Evolutionary conservation across 2,797 vertebrate genomes (phyloP).

Genomic region (Enoplosus armatus): DNA sequence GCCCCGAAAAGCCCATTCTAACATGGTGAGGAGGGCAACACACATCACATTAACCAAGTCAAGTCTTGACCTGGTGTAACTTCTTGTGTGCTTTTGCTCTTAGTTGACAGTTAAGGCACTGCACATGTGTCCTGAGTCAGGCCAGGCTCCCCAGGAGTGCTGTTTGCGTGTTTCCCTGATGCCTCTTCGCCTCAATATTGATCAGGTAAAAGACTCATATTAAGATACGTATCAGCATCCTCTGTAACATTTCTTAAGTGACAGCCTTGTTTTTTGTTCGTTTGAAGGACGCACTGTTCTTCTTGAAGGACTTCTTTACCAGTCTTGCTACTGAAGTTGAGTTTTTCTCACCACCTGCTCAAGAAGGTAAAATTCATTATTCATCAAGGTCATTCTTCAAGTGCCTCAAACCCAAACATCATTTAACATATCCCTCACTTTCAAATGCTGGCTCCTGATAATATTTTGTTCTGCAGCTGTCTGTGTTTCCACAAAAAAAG

Average conservation of each 20-base stretch:
- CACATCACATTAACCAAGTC: background rate
- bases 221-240: background rate
- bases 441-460: background rate
- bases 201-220: constrained; percentile 87
- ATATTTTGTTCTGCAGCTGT: constrained; percentile 59
- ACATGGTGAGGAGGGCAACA: constrained; percentile 88
- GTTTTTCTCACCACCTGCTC: constrained; percentile 92
- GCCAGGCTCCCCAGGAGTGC: constrained; percentile 94
- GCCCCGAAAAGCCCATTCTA: constrained; percentile 98
- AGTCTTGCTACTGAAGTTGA: constrained; percentile 96
- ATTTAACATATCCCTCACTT: background rate
- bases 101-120: constrained; percentile 94
- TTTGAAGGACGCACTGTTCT: constrained; percentile 96
- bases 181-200: constrained; percentile 98
- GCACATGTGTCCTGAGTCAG: constrained; percentile 95
- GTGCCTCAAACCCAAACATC: background rate
- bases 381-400: too few species aligned
- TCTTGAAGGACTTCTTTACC: constrained; percentile 97
- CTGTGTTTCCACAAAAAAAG: constrained; percentile 89
- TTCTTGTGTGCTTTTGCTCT: constrained; percentile 28
- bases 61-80: background rate
- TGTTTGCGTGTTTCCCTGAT: constrained; percentile 95
- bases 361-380: constrained; percentile 88
- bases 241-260: constrained; percentile 2
- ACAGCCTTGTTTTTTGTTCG: constrained; percentile 30